Evolutionary conservation across 2,113 vertebrate genomes (phyloP), one percentile per base, ranked within the genome.

Genomic region (Formicarius rufipectus): DNA sequence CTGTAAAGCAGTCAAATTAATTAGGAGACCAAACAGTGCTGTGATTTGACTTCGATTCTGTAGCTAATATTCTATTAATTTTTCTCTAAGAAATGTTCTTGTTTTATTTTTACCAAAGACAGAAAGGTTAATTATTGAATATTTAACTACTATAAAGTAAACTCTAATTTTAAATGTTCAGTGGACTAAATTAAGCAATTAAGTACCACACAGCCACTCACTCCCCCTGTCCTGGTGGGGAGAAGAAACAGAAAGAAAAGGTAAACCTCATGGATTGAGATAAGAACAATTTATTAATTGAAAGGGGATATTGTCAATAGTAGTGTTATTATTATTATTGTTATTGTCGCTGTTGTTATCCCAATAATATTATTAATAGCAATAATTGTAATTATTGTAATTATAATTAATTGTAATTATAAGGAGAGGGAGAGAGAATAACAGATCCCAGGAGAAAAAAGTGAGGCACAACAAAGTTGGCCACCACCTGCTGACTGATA

Each of bases 21-120:
- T 87, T 89, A 89, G 47, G 7, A 81, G 56, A 45, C 67, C 58
- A 89, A 96, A 76, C 7, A 89, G 30, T 20, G 24, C 50, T 80
- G 23, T 83, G 59, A 93, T 87, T 87, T 17, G 7, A 45, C 60
- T 92, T 63, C 10, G 68, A 93, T 75, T 87, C 66, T 76, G 22
- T 55, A 85, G 69, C 33, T 87, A 75, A 81, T 87, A 90, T 62
- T 90, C 81, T 64, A 76, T 84, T 87, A 91, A 85, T 97, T 96
- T 95, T 37, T 97, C 64, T 92, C 96, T 95, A 96, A 96, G 78
- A 95, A 77, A 90, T 92, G 19, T 78, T 82, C 47, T 55, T 90
- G 17, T 20, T 95, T 92, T 95, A 73, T 96, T 96, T 96, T 96
- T 84, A 89, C 33, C 90, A 80, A 79, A 96, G 62, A 22, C 64